Base-by-base conservation (phyloP, 2,113 vertebrate species). In the Butastur rufipennis region DNA sequence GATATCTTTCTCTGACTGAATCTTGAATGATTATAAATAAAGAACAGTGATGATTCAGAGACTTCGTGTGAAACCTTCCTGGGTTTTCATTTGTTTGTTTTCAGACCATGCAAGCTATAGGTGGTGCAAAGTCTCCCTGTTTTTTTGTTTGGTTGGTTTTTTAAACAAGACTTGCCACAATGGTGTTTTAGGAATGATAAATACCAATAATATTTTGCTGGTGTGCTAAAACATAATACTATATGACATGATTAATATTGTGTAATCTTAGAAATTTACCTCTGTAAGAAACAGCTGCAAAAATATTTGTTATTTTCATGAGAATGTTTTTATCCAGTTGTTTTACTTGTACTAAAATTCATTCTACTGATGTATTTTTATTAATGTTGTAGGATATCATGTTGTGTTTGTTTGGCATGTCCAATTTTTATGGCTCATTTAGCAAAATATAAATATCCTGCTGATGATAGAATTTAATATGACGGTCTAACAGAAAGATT, bases 381-480 rank as follows among this genome's bases (percentile, higher is more conserved):
- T 93, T 91, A 31, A 50, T 90, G 21, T 73, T 53, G 19, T 77
- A 59, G 32, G 29, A 50, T 91, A 82, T 55, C 91, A 72, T 77
- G 40, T 48, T 80, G 16, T 90, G 22, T 70, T 81, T 88, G 55
- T 90, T 93, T 77, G 73, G 72, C 53, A 31, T 85, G 78, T 82
- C 58, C 32, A 34, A 50, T 93, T 96, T 90, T 89, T 87, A 47
- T 81, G 77, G 78, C 26, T 91, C 36, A 62, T 91, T 94, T 91
- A 94, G 50, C 42, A 95, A 95, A 88, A 88, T 93, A 74, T 36
- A 42, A 90, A 20, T 95, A 85, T 93, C 78, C 42, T 88, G 20
- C 62, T 81, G 80, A 81, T 87, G 70, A 73, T 74, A 80, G 89
- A 89, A 70, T 96, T 88, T 88, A 90, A 83, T 90, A 80, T 0